phyloP scores from a whole-genome alignment of 1,140 invertebrate genomes.

The Lordiphosa collinella region DNA sequence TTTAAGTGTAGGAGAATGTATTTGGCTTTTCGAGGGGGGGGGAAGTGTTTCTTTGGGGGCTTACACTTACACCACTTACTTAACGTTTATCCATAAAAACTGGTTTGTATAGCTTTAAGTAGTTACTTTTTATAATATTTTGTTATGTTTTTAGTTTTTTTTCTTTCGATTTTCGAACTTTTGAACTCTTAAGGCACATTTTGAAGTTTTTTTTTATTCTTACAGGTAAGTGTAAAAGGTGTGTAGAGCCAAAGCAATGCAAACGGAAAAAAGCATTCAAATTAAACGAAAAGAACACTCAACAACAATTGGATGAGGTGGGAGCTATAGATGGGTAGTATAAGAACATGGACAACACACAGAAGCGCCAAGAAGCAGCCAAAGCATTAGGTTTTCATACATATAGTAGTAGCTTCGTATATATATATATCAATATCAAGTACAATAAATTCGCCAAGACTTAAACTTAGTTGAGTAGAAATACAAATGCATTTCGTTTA shows the following conservation, averaged over 20 bases:
- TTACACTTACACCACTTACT: too few species aligned
- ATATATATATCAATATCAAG: conserved; percentile 28
- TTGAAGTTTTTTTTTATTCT: conserved; percentile 49
- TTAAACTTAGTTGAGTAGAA: conserved; percentile 51
- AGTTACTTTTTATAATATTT: conserved; percentile 1
- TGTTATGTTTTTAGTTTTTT: conserved; percentile 14
- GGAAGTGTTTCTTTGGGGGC: background rate
- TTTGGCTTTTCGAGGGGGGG: too few species aligned
- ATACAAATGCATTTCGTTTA: conserved; percentile 25
- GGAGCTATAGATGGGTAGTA: background rate
- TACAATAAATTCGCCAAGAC: conserved; percentile 72
- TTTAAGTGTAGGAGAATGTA: conserved; percentile 37
- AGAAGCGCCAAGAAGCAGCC: conserved; percentile 43
- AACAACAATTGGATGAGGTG: conserved; percentile 1
- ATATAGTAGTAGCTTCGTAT: conserved; percentile 3
- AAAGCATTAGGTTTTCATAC: conserved; percentile 19
- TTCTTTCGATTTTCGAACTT: conserved; percentile 41
- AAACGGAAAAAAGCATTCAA: conserved; percentile 1
- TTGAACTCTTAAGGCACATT: conserved; percentile 73
- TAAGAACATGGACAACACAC: conserved; percentile 33
- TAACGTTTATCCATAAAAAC: background rate
- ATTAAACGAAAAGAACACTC: conserved; percentile 10
- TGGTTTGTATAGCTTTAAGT: background rate
- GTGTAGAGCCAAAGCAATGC: conserved; percentile 30
- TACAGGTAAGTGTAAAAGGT: conserved; percentile 22